Evolutionary conservation across 1,140 invertebrate species (phyloP), one percentile per base, ranked within the genome.

Genomic region (Stegodyphus mimosarum): DNA sequence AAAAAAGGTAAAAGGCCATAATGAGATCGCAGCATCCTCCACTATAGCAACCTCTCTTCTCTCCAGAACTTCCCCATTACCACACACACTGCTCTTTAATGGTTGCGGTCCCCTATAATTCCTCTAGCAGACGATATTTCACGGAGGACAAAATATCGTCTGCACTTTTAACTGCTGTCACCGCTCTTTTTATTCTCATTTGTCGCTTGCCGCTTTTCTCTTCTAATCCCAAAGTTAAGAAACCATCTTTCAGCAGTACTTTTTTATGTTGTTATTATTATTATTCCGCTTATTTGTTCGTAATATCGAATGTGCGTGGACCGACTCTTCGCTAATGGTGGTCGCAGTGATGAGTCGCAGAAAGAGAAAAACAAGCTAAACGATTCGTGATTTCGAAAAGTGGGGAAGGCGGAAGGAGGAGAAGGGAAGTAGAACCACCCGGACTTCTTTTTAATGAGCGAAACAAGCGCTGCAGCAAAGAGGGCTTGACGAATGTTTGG

Each of bases 121-220:
- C 67, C n/a, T n/a, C 49, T 50, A 15, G 11, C 11, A 13, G 33
- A 33, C 33, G 33, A 33, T 33, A 33, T 33, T 15, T 6, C 10
- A 50, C 9, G 70, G 48, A 72, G 48, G 15, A 48, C 49, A 33
- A 13, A 77, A 77, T 77, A 77, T 77, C 75, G 75, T 67, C 75
- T 77, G 60, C 60, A 77, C n/a, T 77, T 77, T 33, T 63, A 67
- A 55, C 55, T 18, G 53, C 48, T 51, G 75, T 67, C 73, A 63
- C 49, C 63, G 75, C 51, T 51, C 63, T 77, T 77, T 77, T 67
- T 33, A 17, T n/a, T 33, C 75, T 77, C 75, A 77, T 77, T 77
- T 77, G 75, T 52, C 63, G 75, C 11, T 33, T 33, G 33, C 33
- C 33, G 33, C 33, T 33, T 33, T 33, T 33, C 33, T 33, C 33